These are phyloP conservation scores for Lipophrys pholis DNA, from an alignment of 2,113 vertebrate genomes.

Conservation along the genomic window DNA sequence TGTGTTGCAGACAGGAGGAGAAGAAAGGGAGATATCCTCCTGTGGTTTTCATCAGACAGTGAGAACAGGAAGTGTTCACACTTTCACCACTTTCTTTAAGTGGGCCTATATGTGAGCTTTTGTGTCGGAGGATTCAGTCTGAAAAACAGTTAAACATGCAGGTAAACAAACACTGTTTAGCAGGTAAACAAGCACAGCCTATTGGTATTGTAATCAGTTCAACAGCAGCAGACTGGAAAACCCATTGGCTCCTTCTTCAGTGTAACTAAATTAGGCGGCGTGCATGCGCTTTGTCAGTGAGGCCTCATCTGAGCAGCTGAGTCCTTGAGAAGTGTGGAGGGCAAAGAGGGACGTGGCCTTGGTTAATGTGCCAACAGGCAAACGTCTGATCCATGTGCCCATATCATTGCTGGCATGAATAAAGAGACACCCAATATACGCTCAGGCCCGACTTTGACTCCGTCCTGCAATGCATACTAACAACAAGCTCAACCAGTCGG, in stretches of 20 bases:
- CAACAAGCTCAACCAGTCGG: conserved; percentile 71
- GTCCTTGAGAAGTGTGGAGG: conserved; percentile 70
- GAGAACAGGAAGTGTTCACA: conserved; percentile 37
- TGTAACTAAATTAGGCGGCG: conserved; percentile 20
- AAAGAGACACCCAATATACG: conserved; percentile 57
- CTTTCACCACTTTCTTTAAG: conserved; percentile 35
- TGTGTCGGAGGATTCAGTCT: neutral
- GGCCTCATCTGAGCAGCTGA: conserved; percentile 42
- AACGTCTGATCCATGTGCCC: conserved; percentile 67
- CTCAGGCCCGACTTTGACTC: conserved; percentile 56
- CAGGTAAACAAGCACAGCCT: conserved; percentile 24
- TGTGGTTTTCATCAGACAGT: conserved; percentile 54
- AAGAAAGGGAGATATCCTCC: conserved; percentile 49
- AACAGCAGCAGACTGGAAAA: conserved; percentile 23
- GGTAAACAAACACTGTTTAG: conserved; percentile 29
- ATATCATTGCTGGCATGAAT: conserved; percentile 65
- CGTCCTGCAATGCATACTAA: conserved; percentile 73
- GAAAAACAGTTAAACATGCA: conserved; percentile 25
- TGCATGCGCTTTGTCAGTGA: conserved; percentile 43
- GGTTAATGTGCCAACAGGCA: conserved; percentile 68
- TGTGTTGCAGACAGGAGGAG: conserved; percentile 42
- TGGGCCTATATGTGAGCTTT: neutral
- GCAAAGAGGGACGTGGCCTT: conserved; percentile 60
- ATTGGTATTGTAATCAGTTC: conserved; percentile 7
- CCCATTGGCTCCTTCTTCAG: conserved; percentile 29